phyloP scores from a whole-genome alignment of 2,113 vertebrate species.

The Colistium nudipinnis region DNA sequence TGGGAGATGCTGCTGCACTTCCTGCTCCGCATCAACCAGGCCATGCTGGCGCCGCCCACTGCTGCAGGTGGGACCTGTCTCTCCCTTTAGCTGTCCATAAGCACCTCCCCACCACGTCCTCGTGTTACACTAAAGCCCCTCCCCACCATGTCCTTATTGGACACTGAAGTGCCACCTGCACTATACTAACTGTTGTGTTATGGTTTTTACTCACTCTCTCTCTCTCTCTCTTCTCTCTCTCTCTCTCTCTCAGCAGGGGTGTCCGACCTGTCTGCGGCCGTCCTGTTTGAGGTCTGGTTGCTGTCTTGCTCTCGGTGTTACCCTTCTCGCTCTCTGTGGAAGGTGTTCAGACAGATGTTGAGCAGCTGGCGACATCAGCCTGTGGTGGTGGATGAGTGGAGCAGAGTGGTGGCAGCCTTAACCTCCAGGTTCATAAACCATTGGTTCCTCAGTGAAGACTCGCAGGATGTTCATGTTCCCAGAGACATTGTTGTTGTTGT shows the following conservation, averaged over 20 bases:
- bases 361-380: constrained; percentile 93
- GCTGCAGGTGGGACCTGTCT: constrained; percentile 34
- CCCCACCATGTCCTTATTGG: too few relatives aligned
- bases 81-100: too few relatives aligned
- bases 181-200: too few relatives aligned
- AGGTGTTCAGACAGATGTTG: constrained; percentile 93
- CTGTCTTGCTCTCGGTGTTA: constrained; percentile 91
- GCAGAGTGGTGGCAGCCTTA: constrained; percentile 89
- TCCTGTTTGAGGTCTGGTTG: constrained; percentile 94
- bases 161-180: too few relatives aligned
- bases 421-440: constrained; percentile 85
- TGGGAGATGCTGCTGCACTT: constrained; percentile 94
- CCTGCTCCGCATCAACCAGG: constrained; percentile 92
- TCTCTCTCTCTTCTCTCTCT: neutral
- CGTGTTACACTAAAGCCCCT: too few relatives aligned
- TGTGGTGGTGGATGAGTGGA: constrained; percentile 94
- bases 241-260: constrained; percentile 78
- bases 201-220: too few relatives aligned
- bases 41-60: constrained; percentile 88
- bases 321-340: constrained; percentile 93
- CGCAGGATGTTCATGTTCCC: neutral
- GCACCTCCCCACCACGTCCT: too few relatives aligned
- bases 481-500: neutral
- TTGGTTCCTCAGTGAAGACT: neutral
- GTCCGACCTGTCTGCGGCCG: constrained; percentile 89